Conservation (phyloP, 2,113 vertebrate genomes). For the Poecile atricapillus region DNA sequence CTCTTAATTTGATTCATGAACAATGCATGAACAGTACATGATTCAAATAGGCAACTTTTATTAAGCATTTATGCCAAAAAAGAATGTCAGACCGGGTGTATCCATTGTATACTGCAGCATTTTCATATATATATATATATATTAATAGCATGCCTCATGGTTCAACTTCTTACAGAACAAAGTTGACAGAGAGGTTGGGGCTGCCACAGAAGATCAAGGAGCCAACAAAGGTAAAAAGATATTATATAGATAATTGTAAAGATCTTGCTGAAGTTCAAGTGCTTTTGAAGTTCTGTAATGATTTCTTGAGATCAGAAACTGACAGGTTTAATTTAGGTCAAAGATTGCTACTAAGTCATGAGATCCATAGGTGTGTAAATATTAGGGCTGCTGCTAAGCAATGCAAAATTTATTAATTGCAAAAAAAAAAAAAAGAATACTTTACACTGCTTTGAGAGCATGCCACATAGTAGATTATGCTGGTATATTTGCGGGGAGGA, state of each 20-base stretch:
- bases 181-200: constrained; percentile 10
- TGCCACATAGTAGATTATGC: neutral
- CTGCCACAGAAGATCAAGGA: constrained; percentile 27
- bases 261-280: constrained; percentile 16
- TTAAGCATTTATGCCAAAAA: constrained; percentile 40
- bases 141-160: neutral
- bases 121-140: neutral
- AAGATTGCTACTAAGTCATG: constrained; percentile 21
- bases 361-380: constrained; percentile 23
- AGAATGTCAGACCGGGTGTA: constrained; percentile 18
- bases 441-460: neutral
- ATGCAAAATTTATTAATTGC: neutral
- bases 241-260: constrained; percentile 31
- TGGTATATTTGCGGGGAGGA: neutral
- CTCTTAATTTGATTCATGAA: constrained; percentile 55
- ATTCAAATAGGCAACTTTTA: constrained; percentile 57
- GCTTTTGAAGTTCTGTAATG: constrained; percentile 47
- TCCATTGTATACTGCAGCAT: neutral
- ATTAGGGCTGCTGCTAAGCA: constrained; percentile 17
- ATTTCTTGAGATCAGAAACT: constrained; percentile 38
- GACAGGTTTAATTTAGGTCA: constrained; percentile 52
- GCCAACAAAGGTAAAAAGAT: constrained; percentile 27
- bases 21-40: constrained; percentile 51
- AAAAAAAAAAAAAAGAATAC: neutral
- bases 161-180: constrained; percentile 10